These are phyloP conservation scores for Lissocephala sabroskyi DNA, from an alignment of 2,888 invertebrate species.

Conservation along the genomic window DNA sequence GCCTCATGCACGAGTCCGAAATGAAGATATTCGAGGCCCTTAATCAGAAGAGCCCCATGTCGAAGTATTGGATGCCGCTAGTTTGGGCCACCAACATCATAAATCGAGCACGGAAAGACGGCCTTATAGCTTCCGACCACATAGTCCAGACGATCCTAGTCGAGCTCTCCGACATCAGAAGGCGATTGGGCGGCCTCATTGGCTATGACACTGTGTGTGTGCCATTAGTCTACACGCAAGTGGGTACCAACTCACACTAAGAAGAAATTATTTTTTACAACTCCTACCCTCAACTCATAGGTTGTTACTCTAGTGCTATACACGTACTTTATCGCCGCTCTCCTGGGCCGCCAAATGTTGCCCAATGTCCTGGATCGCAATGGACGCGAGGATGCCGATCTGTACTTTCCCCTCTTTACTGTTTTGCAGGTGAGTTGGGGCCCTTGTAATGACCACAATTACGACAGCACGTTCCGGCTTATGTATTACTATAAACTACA, in stretches of 20 bases:
- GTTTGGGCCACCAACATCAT: slow-evolving; percentile 95
- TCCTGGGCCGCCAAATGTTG: slow-evolving; percentile 90
- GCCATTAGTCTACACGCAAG: slow-evolving; percentile 93
- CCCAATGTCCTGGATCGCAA: slow-evolving; percentile 74
- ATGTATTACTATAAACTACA: slow-evolving; percentile 34
- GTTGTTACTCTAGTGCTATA: slow-evolving; percentile 94
- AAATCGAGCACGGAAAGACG: slow-evolving; percentile 88
- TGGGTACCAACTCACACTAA: too few species aligned
- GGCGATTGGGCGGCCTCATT: slow-evolving; percentile 86
- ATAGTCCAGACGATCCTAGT: slow-evolving; percentile 92
- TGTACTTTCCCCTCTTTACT: slow-evolving; percentile 93
- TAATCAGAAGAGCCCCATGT: slow-evolving; percentile 92
- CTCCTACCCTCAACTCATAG: slow-evolving; percentile 76
- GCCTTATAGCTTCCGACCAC: slow-evolving; percentile 89
- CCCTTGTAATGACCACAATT: too few species aligned
- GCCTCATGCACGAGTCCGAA: slow-evolving; percentile 92
- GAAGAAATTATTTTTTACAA: too few species aligned
- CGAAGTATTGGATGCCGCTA: slow-evolving; percentile 93
- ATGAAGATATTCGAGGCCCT: slow-evolving; percentile 92
- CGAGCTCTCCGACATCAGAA: slow-evolving; percentile 90
- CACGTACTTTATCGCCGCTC: slow-evolving; percentile 90
- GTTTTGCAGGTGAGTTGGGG: slow-evolving; percentile 88
- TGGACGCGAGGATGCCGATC: slow-evolving; percentile 79
- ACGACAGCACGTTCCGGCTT: slow-evolving; percentile 43
- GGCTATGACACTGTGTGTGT: slow-evolving; percentile 94